Evolutionary conservation across 2,113 vertebrate genomes (phyloP), one percentile per base, ranked within the genome.

Genomic region (Oreochromis aureus): DNA sequence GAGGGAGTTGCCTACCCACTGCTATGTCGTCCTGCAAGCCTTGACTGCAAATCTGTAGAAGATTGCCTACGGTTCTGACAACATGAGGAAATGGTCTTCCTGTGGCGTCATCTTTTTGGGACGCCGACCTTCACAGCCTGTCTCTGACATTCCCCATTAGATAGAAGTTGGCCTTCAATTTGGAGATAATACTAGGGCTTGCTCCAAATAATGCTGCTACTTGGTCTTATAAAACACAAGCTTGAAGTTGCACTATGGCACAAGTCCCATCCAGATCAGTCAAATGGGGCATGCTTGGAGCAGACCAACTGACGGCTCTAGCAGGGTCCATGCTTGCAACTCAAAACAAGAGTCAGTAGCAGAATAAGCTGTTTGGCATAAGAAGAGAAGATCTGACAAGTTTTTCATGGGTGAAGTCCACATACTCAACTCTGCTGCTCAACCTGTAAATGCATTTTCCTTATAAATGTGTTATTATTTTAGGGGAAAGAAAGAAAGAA

Each of bases 41-140:
- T 63, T 63, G 59, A 63, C 59, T 36, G 61, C 61, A 66, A 66
- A 66, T 66, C 61, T 66, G 32, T 66, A 66, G 61, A 36, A 66
- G 10, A 36, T 32, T 5, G 61, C 61, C 32, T 12, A 66, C 0
- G 4, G 32, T 66, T 66, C 18, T 66, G 61, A 19, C 27, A 32
- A 36, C 6, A 2, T 36, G 61, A 66, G 61, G 61, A 66, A 66
- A 66, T 36, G 6, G 18, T n/a, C 61, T 66, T 36, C 1, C n/a
- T n/a, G 1, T 11, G 10, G 32, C 1, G 1, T 1, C 0, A 1
- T 5, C 6, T 18, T 36, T 66, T 66, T 66, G 61, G 61, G 61
- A 66, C 18, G 2, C 10, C 61, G 4, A 66, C 61, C 61, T 66
- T 66, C 18, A 66, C 7, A 12, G 18, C 36, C 32, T 66, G 61